These are phyloP conservation scores for Labeo rohita DNA, from an alignment of 2,113 vertebrate genomes.

Conservation along the genomic window DNA sequence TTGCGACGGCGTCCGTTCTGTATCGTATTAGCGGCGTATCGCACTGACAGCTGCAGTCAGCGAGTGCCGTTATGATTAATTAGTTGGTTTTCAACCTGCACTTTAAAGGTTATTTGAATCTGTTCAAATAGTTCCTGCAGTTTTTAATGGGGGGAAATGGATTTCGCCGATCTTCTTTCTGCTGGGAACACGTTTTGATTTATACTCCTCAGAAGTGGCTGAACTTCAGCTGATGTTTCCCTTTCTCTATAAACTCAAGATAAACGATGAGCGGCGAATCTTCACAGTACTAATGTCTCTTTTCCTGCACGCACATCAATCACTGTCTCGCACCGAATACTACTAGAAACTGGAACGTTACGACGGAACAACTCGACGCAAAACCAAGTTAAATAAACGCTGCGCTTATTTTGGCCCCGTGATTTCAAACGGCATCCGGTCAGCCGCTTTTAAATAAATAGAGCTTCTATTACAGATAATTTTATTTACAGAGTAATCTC, in stretches of 20 bases:
- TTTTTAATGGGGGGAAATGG: constrained; percentile 50
- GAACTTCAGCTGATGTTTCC: not conserved
- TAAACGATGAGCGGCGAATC: not conserved
- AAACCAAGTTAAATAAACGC: constrained; percentile 13
- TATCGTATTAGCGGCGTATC: not conserved
- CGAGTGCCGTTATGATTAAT: constrained; percentile 31
- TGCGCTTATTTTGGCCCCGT: not conserved
- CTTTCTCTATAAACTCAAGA: not conserved
- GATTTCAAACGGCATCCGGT: not conserved
- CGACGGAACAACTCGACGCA: not conserved
- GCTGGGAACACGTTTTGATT: not conserved
- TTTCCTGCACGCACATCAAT: not conserved
- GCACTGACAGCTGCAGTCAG: constrained; percentile 2
- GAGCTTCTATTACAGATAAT: not conserved
- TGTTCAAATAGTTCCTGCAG: not conserved
- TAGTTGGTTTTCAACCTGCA: constrained; percentile 15
- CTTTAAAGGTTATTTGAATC: constrained; percentile 8
- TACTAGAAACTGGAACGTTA: not conserved
- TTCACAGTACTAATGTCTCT: not conserved
- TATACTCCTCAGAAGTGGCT: not conserved
- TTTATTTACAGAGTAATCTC: not conserved
- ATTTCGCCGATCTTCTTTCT: not conserved
- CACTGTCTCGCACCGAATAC: not conserved
- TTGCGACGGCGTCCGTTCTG: not conserved
- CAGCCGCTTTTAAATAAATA: not conserved